These are phyloP conservation scores for Synergus umbraculus DNA, from an alignment of 2,888 invertebrate genomes.

Conservation along the genomic window DNA sequence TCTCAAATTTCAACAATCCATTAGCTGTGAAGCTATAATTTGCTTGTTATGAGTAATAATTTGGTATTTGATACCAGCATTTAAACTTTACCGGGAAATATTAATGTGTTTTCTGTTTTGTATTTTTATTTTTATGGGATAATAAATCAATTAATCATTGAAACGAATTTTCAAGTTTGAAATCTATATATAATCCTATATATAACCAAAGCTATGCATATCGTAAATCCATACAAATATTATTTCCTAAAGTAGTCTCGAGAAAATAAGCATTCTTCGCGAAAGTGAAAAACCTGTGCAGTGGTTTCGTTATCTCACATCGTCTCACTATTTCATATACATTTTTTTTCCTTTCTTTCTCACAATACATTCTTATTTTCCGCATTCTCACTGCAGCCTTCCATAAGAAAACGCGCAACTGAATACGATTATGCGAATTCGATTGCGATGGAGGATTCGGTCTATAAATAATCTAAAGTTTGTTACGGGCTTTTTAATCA, in stretches of 20 bases:
- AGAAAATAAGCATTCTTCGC: neutral
- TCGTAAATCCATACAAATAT: neutral
- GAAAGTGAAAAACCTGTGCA: neutral
- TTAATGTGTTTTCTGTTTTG: neutral
- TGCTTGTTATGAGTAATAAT: neutral
- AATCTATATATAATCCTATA: neutral
- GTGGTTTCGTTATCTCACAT: neutral
- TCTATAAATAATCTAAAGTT: conserved; percentile 35
- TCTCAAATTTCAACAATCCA: neutral
- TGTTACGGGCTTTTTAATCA: conserved; percentile 5
- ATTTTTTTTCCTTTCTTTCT: neutral
- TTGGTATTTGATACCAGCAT: neutral
- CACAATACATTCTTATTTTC: conserved; percentile 24
- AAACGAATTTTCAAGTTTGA: neutral
- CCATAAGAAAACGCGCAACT: conserved; percentile 29
- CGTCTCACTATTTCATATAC: conserved; percentile 10
- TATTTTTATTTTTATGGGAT: neutral
- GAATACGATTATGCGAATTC: conserved; percentile 39
- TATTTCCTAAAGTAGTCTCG: neutral
- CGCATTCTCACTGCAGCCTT: conserved; percentile 29
- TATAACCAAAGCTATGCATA: neutral
- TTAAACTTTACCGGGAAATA: neutral
- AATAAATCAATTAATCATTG: neutral
- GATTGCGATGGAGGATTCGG: neutral
- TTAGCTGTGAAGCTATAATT: neutral